Evolutionary conservation across 1,140 invertebrate genomes (phyloP).

Genomic region (Centruroides vittatus): DNA sequence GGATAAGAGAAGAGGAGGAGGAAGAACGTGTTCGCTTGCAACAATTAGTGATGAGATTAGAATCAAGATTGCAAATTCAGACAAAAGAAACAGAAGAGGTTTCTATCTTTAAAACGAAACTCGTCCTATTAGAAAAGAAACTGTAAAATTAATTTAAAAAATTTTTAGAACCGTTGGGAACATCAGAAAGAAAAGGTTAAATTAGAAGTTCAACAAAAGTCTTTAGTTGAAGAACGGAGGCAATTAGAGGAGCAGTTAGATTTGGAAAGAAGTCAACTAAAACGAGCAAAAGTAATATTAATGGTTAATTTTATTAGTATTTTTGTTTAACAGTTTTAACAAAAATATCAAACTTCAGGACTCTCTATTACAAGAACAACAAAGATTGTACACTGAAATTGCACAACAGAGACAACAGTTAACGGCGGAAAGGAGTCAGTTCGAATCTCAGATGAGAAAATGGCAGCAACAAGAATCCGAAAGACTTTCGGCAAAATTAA

Average conservation of each 20-base stretch:
- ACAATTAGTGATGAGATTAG: conserved; percentile 10
- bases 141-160: background rate
- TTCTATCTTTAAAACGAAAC: background rate
- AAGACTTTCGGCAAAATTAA: too few species aligned
- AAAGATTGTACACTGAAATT: conserved; percentile 3
- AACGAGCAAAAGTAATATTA: conserved; percentile 1
- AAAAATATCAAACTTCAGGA: background rate
- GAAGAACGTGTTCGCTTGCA: conserved; percentile 10
- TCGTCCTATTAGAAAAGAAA: background rate
- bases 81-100: conserved; percentile 12
- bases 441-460: conserved; percentile 4
- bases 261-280: conserved; percentile 10
- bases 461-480: background rate
- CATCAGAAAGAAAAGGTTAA: conserved; percentile 7
- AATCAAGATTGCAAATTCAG: conserved; percentile 7
- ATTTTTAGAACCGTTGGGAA: conserved; percentile 12
- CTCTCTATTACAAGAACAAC: conserved; percentile 11
- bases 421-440: conserved; percentile 6
- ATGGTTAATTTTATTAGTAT: background rate
- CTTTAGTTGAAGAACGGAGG: conserved; percentile 10
- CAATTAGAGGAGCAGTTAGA: conserved; percentile 2
- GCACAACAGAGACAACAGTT: conserved; percentile 13
- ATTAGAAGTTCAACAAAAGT: conserved; percentile 7
- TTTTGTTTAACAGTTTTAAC: background rate
- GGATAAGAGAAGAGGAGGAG: conserved; percentile 6